Base-by-base conservation (phyloP, 2,113 vertebrate genomes). In the Tachycineta bicolor region DNA sequence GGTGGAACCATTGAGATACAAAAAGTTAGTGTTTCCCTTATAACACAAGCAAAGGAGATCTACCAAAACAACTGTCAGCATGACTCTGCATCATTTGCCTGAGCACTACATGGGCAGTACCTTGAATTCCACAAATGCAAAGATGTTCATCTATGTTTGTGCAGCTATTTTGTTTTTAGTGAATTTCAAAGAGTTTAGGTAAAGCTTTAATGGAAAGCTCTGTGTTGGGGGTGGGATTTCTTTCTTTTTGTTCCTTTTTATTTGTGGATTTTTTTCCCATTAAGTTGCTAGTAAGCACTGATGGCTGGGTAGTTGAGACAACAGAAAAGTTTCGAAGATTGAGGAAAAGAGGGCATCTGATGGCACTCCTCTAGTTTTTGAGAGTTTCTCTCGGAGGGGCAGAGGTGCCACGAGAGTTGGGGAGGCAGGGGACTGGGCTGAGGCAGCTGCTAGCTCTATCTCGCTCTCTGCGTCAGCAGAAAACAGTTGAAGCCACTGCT, bases 141-240 rank as follows among this genome's bases (percentile, higher is more conserved):
- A 97, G 84, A 49, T 67, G 14, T 70, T 96, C 39, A 34, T 28
- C 78, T 65, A 1, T 37, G 12, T 84, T 89, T 58, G 49, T 91
- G 93, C 69, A 92, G 87, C 37, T 75, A 90, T 85, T 94, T 93
- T 83, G 69, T 70, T 60, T 77, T 83, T 73, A 74, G 39, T 21
- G 58, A 44, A 28, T 56, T 75, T 65, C 29, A 49, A 58, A 85
- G 34, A 28, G 23, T 75, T 65, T 24, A 20, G n/a, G 29, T 78
- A 78, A 89, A 86, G 22, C 39, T 82, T 47, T 46, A 62, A 46
- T 47, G 13, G 33, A 78, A 85, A 74, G 23, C 78, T 59, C 22
- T 52, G 24, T 60, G 34, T 60, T 62, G 25, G 59, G 16, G 8
- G 17, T 62, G 39, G 59, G 11, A 11, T 39, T 39, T 62, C 37